A percentile compares a stretch with the other conserved stretches of the same genome.
These are phyloP conservation scores for Isaurus tuberculatus DNA, from an alignment of 92 coral and sea anemone species.

Conservation along the genomic window DNA sequence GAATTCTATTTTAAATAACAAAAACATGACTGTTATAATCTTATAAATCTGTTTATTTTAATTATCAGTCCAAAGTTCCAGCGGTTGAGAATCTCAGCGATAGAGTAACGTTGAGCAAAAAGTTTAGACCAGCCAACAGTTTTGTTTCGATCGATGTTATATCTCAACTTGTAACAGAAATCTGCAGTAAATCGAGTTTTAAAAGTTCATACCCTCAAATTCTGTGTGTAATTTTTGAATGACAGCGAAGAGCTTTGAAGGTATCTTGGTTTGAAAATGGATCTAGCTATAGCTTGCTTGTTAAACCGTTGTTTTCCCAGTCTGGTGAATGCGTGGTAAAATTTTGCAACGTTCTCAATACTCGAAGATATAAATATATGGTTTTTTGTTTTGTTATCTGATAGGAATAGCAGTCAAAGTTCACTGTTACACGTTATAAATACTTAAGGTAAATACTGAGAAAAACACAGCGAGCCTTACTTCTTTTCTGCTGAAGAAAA, in stretches of 20 bases:
- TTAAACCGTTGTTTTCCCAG: background rate
- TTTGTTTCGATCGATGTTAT: constrained; percentile 1
- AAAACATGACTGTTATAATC: background rate
- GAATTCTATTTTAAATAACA: background rate
- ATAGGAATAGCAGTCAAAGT: background rate
- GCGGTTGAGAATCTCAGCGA: background rate
- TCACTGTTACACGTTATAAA: background rate
- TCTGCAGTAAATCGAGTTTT: background rate
- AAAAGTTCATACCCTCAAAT: background rate
- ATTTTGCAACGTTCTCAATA: background rate
- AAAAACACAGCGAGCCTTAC: background rate
- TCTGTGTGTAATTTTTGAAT: background rate
- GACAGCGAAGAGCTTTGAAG: background rate
- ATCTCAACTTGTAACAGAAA: background rate
- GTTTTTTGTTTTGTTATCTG: background rate
- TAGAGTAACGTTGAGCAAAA: background rate
- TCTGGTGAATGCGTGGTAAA: background rate
- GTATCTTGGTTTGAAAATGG: background rate
- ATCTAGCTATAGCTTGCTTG: background rate
- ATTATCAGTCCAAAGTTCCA: background rate
- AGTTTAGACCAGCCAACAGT: background rate
- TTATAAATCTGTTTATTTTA: background rate
- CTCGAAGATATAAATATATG: background rate
- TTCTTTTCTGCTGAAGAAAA: background rate
- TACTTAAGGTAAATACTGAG: background rate